phyloP scores from a whole-genome alignment of 2,888 invertebrate genomes.

The Danaus chrysippus region DNA sequence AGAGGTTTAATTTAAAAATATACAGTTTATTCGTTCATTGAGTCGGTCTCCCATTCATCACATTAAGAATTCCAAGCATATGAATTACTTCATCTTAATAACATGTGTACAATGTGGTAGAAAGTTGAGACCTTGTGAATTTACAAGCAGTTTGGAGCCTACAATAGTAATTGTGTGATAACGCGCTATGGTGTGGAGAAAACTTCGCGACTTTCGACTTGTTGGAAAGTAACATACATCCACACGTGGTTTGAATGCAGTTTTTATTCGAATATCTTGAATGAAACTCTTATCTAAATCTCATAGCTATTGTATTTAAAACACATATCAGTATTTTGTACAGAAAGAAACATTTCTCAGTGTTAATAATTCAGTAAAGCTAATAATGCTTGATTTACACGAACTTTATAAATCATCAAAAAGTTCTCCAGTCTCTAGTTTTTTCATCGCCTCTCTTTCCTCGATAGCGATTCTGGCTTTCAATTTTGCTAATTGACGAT shows the following conservation, averaged over 20 bases:
- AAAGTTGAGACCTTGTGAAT: slow-evolving; percentile 38
- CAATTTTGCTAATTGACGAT: slow-evolving; percentile 47
- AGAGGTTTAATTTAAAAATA: no score
- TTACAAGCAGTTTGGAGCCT: slow-evolving; percentile 30
- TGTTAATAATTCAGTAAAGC: neutral
- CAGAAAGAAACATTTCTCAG: no score
- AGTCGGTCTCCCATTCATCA: no score
- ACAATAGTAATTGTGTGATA: slow-evolving; percentile 33
- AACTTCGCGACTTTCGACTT: slow-evolving; percentile 32
- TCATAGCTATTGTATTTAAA: no score
- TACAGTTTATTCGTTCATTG: no score
- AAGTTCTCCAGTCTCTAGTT: slow-evolving; percentile 57
- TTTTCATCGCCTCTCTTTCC: slow-evolving; percentile 48
- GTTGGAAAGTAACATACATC: slow-evolving; percentile 24
- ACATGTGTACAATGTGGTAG: slow-evolving; percentile 15
- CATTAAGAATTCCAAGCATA: no score
- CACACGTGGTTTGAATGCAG: slow-evolving; percentile 16
- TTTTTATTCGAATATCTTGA: no score
- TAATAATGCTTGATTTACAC: neutral
- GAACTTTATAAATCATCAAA: slow-evolving; percentile 32
- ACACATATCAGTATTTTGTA: no score
- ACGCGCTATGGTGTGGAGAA: slow-evolving; percentile 29
- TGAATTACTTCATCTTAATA: slow-evolving; percentile 1
- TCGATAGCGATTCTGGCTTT: slow-evolving; percentile 53
- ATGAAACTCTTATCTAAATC: no score